A percentile compares a stretch with the other conserved stretches of the same genome.
Evolutionary conservation across 2,113 vertebrate species (phyloP).

Genomic region (Carassius auratus): DNA sequence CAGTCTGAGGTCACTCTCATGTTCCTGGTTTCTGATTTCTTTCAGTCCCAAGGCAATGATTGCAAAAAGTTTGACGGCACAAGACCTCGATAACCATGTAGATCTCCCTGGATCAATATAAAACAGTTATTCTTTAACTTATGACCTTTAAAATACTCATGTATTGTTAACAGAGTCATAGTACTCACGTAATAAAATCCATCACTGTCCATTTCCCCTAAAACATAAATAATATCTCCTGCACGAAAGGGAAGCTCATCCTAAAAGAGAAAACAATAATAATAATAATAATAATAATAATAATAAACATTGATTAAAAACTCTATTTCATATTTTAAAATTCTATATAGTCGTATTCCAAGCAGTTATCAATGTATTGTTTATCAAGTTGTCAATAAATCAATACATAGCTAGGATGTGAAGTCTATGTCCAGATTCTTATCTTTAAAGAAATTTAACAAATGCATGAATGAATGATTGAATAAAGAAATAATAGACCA

Average conservation of each 20-base stretch:
- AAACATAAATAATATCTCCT: slow-evolving; percentile 88
- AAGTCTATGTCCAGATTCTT: no score
- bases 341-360: no score
- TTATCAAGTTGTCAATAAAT: background rate
- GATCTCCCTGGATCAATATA: slow-evolving; percentile 80
- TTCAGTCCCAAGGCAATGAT: slow-evolving; percentile 68
- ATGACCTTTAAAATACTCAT: background rate
- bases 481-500: no score
- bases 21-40: background rate
- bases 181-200: slow-evolving; percentile 94
- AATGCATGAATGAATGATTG: no score
- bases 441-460: no score
- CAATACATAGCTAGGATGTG: background rate
- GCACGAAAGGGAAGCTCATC: slow-evolving; percentile 87
- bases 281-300: background rate
- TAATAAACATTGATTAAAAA: background rate
- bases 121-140: background rate
- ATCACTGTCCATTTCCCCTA: slow-evolving; percentile 90
- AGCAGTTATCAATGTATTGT: no score
- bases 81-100: slow-evolving; percentile 85
- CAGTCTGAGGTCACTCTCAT: slow-evolving; percentile 26
- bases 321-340: background rate
- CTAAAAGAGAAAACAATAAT: slow-evolving; percentile 65
- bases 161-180: background rate
- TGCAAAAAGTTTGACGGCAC: slow-evolving; percentile 94